Base-by-base conservation (phyloP, 1,140 invertebrate species). In the Lutraria rhynchaena region DNA sequence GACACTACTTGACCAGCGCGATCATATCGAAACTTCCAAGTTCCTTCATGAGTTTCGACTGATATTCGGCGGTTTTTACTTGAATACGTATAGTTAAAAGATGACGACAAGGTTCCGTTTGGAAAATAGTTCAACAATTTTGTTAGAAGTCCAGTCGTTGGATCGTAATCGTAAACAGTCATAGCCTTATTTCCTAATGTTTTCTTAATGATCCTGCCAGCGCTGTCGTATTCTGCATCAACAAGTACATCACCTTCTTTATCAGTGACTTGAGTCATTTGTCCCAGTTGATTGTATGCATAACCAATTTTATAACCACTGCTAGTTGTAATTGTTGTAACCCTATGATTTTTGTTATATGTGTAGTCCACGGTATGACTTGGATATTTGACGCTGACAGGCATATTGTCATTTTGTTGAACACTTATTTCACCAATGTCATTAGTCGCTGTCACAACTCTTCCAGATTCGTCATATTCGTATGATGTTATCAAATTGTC, bases 11-110 rank as follows among this genome's bases (percentile, higher is more conserved):
- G 70, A 13, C 70, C 70, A 22, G 70, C 31, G 0, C 37, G 35
- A 31, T 74, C 70, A 27, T 74, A 74, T 7, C 53, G 53, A 27
- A 58, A 74, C 17, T 74, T 74, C 51, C 55, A 74, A 0, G 15
- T 37, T 58, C 70, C 70, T 3, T 58, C 70, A 58, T 22, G 29
- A 9, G 70, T 41, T 13, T 57, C 37, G 11, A 74, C 51, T 13
- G 33, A 22, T n/a, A 74, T 58, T 9, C 70, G n/a, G 33, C 70
- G n/a, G 7, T 37, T 22, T 9, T 24, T 3, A 5, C 13, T 41
- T 4, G 51, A 57, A 44, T 58, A 74, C 7, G 27, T 44, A 58
- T 74, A 74, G 31, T 33, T 35, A 41, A 74, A 74, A 24, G 31
- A 27, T 5, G 70, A 74, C n/a, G 70, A 31, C 0, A 74, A 13